These are phyloP conservation scores for Desoria tigrina DNA, from an alignment of 2,888 invertebrate species.

Conservation along the genomic window DNA sequence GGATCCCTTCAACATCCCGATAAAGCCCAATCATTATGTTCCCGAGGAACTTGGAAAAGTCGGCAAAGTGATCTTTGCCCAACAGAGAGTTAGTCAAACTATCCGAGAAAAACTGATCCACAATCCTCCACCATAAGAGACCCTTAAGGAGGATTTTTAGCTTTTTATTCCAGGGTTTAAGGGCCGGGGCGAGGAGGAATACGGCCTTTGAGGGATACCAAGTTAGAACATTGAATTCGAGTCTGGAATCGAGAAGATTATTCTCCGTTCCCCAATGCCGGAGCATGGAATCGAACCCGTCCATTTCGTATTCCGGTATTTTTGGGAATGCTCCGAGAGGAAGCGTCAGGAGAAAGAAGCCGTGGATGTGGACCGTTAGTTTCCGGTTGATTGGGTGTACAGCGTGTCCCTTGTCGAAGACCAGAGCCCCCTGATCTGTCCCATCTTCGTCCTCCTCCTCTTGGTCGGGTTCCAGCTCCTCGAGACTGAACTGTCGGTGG, in stretches of 20 bases:
- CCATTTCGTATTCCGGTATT: not conserved
- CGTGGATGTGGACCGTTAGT: not conserved
- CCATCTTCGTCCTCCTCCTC: no score
- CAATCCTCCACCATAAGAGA: not conserved
- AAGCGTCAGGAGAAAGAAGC: conserved; percentile 8
- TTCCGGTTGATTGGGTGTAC: not conserved
- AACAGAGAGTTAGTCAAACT: not conserved
- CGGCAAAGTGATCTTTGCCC: conserved; percentile 1
- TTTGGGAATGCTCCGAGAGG: conserved; percentile 2
- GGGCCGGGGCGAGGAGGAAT: conserved; percentile 3
- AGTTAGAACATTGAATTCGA: not conserved
- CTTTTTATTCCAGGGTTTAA: conserved; percentile 9
- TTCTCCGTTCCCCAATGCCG: not conserved
- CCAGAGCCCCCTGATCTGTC: no score
- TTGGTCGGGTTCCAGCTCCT: no score
- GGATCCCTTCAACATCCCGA: not conserved
- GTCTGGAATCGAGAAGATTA: not conserved
- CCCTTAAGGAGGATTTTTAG: not conserved
- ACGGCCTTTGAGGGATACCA: not conserved
- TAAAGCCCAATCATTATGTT: conserved; percentile 12
- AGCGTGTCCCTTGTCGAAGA: not conserved
- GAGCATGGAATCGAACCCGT: not conserved
- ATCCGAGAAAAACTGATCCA: conserved; percentile 4
- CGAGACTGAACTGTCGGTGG: no score
- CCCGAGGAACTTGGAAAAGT: not conserved